phyloP scores from a whole-genome alignment of 2,797 vertebrate species.

The Oreochromis grahami region DNA sequence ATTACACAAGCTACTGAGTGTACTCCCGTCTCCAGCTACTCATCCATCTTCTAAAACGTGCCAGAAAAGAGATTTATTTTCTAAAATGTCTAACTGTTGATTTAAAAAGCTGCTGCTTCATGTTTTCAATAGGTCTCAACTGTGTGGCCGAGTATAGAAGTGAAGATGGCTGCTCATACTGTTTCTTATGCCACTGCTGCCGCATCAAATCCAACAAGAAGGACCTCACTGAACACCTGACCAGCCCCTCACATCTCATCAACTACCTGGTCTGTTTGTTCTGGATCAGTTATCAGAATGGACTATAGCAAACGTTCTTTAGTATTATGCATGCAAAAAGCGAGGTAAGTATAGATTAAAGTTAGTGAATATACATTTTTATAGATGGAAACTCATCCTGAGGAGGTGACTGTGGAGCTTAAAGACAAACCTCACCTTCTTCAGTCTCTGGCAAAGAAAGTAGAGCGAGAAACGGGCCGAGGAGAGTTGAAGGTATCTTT shows the following conservation, averaged over 20 bases:
- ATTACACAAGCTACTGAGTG: neutral
- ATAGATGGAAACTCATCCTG: slow-evolving; percentile 59
- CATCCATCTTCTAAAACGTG: neutral
- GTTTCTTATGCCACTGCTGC: slow-evolving; percentile 74
- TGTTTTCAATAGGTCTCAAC: slow-evolving; percentile 58
- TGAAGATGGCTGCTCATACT: slow-evolving; percentile 33
- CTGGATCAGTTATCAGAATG: neutral
- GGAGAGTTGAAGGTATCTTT: slow-evolving; percentile 53
- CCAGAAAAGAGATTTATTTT: neutral
- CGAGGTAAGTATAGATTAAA: neutral
- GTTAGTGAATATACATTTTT: neutral
- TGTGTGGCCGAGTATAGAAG: slow-evolving; percentile 56
- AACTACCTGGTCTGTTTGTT: slow-evolving; percentile 66
- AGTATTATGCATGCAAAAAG: neutral
- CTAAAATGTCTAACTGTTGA: neutral
- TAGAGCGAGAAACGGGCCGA: slow-evolving; percentile 54
- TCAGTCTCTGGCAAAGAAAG: slow-evolving; percentile 37
- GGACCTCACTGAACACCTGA: slow-evolving; percentile 59
- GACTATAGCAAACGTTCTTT: neutral
- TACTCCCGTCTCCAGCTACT: neutral
- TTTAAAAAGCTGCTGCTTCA: neutral
- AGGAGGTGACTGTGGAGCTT: slow-evolving; percentile 13
- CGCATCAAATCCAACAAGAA: slow-evolving; percentile 41
- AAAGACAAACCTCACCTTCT: slow-evolving; percentile 20
- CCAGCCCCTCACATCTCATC: slow-evolving; percentile 44